phyloP scores from a whole-genome alignment of 2,113 vertebrate genomes.

The Hippocampus barbouri region DNA sequence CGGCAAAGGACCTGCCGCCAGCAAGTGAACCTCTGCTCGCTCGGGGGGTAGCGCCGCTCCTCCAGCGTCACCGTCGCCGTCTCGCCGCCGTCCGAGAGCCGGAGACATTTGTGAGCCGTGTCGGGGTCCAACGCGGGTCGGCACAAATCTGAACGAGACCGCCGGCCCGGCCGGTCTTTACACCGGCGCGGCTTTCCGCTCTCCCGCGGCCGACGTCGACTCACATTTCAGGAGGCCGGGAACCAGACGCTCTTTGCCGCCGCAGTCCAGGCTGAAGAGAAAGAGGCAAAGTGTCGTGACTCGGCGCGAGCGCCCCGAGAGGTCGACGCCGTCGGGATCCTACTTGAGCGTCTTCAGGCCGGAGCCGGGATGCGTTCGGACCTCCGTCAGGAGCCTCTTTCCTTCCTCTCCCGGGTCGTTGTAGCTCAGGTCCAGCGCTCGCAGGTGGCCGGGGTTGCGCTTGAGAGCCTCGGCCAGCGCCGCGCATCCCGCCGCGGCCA shows the following conservation, averaged over 20 bases:
- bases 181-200: too few relatives aligned
- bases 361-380: not conserved
- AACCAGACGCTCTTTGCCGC: not conserved
- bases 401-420: constrained; percentile 1
- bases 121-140: not conserved
- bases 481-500: not conserved
- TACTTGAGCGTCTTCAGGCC: constrained; percentile 1
- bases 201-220: not conserved
- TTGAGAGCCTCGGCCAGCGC: constrained; percentile 1
- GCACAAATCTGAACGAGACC: not conserved
- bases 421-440: constrained; percentile 10
- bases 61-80: not conserved
- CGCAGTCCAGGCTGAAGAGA: not conserved
- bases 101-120: not conserved
- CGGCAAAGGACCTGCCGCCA: constrained; percentile 1
- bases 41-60: not conserved
- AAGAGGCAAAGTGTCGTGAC: not conserved
- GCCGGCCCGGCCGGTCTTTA: too few relatives aligned
- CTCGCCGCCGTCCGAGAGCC: not conserved
- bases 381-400: not conserved
- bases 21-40: not conserved
- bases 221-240: constrained; percentile 3
- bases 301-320: too few relatives aligned
- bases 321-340: not conserved
- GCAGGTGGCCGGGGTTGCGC: not conserved